These are phyloP conservation scores for Heterohyrax brucei DNA, from an alignment of 2,797 vertebrate species.

Conservation along the genomic window DNA sequence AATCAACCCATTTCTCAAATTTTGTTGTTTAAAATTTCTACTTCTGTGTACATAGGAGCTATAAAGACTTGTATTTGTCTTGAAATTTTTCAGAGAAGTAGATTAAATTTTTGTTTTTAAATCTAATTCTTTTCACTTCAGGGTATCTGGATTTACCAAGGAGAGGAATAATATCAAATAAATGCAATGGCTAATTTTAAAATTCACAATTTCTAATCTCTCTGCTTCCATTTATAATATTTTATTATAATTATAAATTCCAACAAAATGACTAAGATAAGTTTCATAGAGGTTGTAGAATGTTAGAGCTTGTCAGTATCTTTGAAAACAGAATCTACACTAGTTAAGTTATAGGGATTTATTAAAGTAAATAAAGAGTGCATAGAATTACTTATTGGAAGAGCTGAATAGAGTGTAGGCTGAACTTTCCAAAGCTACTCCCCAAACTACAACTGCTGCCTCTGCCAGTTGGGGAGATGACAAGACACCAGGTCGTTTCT, in stretches of 20 bases:
- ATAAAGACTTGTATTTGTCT: conserved; percentile 4
- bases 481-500: background rate
- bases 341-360: background rate
- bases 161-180: conserved; percentile 22
- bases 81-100: conserved; percentile 8
- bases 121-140: conserved; percentile 13
- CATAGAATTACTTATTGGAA: background rate
- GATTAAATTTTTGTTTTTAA: background rate
- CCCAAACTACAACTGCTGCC: background rate
- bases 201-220: background rate
- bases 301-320: background rate
- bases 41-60: conserved; percentile 23
- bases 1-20: conserved; percentile 39
- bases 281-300: background rate
- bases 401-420: background rate
- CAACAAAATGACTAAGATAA: conserved; percentile 5
- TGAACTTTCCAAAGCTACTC: background rate
- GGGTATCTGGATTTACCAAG: conserved; percentile 14
- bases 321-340: conserved; percentile 28
- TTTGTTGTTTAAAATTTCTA: conserved; percentile 50
- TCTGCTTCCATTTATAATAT: background rate
- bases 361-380: background rate
- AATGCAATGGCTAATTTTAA: conserved; percentile 24
- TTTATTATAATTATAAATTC: conserved; percentile 5
- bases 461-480: background rate